Evolutionary conservation across 2,888 invertebrate species (phyloP).

Genomic region (Epirrita christyi): DNA sequence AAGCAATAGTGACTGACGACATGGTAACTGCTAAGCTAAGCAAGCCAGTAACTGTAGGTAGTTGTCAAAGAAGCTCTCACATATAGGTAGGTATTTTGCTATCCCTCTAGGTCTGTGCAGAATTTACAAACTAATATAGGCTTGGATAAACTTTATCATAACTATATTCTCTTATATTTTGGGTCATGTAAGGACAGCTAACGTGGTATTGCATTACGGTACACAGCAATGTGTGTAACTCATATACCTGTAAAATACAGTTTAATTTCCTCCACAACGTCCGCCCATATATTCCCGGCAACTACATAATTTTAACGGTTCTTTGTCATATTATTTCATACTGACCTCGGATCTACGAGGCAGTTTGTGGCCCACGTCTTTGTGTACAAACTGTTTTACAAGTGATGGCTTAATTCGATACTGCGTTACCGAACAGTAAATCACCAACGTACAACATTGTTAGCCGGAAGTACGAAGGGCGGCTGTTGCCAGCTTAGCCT

Average conservation of each 20-base stretch:
- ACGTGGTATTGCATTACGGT: slow-evolving; percentile 17
- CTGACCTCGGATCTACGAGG: slow-evolving; percentile 27
- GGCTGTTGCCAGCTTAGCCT: slow-evolving; percentile 11
- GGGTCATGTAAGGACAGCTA: background rate
- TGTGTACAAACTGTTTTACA: slow-evolving; percentile 28
- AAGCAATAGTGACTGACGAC: too few relatives aligned
- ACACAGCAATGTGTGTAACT: slow-evolving; percentile 15
- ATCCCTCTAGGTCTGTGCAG: too few relatives aligned
- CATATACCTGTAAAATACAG: slow-evolving; percentile 21
- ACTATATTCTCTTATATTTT: too few relatives aligned
- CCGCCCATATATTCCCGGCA: slow-evolving; percentile 21
- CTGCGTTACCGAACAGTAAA: slow-evolving; percentile 36
- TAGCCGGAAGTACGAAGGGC: slow-evolving; percentile 29
- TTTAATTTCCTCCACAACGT: slow-evolving; percentile 26
- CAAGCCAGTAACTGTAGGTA: too few relatives aligned
- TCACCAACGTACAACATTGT: slow-evolving; percentile 35
- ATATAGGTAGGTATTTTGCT: too few relatives aligned
- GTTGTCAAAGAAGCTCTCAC: too few relatives aligned
- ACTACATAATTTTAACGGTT: slow-evolving; percentile 35
- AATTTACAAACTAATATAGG: too few relatives aligned
- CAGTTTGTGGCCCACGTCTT: slow-evolving; percentile 35
- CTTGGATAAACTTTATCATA: too few relatives aligned
- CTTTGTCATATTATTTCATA: slow-evolving; percentile 35
- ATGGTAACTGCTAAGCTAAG: too few relatives aligned
- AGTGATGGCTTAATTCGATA: slow-evolving; percentile 44